Evolutionary conservation across 2,888 invertebrate species (phyloP), one percentile per base, ranked within the genome.

Genomic region (Amphimallon solstitiale): DNA sequence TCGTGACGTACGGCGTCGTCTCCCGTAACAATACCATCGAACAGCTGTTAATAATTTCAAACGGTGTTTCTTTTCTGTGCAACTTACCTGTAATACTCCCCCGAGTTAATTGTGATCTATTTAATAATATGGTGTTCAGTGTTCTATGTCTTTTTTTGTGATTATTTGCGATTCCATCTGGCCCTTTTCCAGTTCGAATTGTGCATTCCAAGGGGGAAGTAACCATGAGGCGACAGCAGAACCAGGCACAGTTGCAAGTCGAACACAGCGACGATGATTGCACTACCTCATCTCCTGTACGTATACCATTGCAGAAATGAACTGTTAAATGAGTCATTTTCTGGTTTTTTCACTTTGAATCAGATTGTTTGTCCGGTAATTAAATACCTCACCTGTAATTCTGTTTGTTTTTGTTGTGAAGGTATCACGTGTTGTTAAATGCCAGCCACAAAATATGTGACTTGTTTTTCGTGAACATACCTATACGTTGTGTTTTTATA

Each of bases 221-320:
- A 74, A 66, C n/a, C 70, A 78, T 78, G 79, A 73, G 78, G 65
- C 73, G 78, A 68, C 78, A 78, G 65, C 75, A 75, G 35, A 76
- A 75, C 63, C 78, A 78, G 65, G 74, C 78, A 64, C 79, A 79
- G 66, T 73, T 79, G 65, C 80, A 81, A 69, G 76, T 79, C 65
- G 82, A 83, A 66, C 81, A 84, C 71, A 84, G 83, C 73, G 86
- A 86, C 71, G 86, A 86, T 75, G 86, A 86, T 72, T 82, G 85
- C 72, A 84, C 84, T n/a, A n/a, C n/a, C 73, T 84, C 85, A 71
- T 83, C 85, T 54, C 84, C 85, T 81, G 86, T 86, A 82, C 79
- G 81, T 72, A 59, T 66, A 67, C 62, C 64, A 63, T 66, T 61
- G 61, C 60, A 59, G n/a, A 10, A 37, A 37, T 29, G 21, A 12